A percentile compares a stretch with the other conserved stretches of the same genome.
Evolutionary conservation across 2,888 invertebrate genomes (phyloP).

Genomic region (Conops quadrifasciatus): DNA sequence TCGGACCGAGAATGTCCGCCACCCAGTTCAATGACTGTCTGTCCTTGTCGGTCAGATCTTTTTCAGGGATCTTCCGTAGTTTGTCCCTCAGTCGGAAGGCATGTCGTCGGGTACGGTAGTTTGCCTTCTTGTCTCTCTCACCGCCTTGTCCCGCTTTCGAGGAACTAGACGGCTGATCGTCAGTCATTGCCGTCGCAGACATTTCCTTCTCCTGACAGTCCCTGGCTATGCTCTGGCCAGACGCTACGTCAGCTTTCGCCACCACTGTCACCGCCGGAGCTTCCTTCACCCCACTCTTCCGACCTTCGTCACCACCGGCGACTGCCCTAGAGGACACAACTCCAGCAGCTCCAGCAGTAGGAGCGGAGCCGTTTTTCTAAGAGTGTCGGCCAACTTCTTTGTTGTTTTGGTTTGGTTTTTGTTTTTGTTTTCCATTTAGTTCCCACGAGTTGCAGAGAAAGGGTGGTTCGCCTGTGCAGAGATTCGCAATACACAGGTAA

Average conservation of each 20-base stretch:
- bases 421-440: too few relatives aligned
- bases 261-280: not conserved
- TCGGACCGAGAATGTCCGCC: too few relatives aligned
- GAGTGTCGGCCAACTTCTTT: not conserved
- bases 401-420: not conserved
- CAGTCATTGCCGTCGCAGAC: not conserved
- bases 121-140: not conserved
- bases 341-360: not conserved
- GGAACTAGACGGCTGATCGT: not conserved
- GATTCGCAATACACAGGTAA: not conserved
- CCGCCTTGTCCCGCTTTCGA: not conserved
- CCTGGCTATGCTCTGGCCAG: too few relatives aligned
- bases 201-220: too few relatives aligned
- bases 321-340: not conserved
- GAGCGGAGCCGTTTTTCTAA: not conserved
- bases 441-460: conserved; percentile 1
- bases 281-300: not conserved
- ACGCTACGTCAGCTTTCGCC: too few relatives aligned
- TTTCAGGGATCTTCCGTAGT: too few relatives aligned
- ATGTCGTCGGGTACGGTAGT: too few relatives aligned
- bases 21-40: too few relatives aligned
- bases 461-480: conserved; percentile 7
- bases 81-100: too few relatives aligned
- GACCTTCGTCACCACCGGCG: not conserved
- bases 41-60: too few relatives aligned